These are phyloP conservation scores for Galerucella calmariensis DNA, from an alignment of 2,888 invertebrate species.

Conservation along the genomic window DNA sequence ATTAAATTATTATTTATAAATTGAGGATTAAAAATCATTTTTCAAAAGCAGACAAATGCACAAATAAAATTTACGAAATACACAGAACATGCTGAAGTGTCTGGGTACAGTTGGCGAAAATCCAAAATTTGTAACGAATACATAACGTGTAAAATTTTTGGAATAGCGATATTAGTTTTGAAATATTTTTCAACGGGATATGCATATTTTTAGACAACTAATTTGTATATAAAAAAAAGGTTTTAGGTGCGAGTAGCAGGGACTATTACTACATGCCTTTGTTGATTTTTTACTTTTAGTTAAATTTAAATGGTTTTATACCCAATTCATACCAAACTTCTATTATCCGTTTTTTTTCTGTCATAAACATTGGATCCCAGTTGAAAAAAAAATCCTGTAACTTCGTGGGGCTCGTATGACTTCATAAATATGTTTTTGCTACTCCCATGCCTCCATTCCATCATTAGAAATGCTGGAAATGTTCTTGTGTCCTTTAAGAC, in stretches of 20 bases:
- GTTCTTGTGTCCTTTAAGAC: too few species aligned
- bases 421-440: too few species aligned
- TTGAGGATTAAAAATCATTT: neutral
- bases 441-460: too few species aligned
- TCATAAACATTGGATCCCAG: too few species aligned
- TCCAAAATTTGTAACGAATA: slow-evolving; percentile 11
- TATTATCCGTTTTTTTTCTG: too few species aligned
- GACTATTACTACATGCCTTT: neutral
- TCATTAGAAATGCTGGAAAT: too few species aligned
- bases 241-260: neutral
- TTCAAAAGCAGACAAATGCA: slow-evolving; percentile 9
- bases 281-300: too few species aligned
- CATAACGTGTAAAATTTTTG: neutral
- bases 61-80: slow-evolving; percentile 15
- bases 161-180: neutral
- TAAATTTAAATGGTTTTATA: too few species aligned
- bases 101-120: slow-evolving; percentile 7
- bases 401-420: too few species aligned
- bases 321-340: too few species aligned
- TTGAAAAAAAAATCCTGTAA: too few species aligned
- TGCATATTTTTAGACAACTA: slow-evolving; percentile 2
- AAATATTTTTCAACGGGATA: neutral
- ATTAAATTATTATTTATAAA: neutral
- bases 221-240: neutral
- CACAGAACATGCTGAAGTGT: neutral